phyloP scores from a whole-genome alignment of 2,113 vertebrate species.

The Cyprinus carpio region DNA sequence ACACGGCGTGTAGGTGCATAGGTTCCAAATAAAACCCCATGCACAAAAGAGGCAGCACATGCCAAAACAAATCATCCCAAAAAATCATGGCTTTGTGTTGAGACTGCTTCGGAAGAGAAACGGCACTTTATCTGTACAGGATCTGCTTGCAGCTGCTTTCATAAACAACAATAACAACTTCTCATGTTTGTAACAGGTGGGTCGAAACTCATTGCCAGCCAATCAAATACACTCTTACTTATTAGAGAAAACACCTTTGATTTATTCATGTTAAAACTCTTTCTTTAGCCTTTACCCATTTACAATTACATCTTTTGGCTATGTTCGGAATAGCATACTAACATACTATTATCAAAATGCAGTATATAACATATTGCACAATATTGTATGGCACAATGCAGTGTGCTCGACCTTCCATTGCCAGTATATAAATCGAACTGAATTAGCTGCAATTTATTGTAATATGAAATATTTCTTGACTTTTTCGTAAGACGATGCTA shows the following conservation, averaged over 20 bases:
- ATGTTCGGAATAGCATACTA: background rate
- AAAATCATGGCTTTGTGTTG: conserved; percentile 66
- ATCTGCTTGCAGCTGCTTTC: conserved; percentile 55
- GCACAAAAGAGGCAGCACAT: conserved; percentile 66
- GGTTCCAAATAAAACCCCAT: conserved; percentile 67
- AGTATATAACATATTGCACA: too few species aligned
- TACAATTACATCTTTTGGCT: background rate
- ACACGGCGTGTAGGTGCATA: conserved; percentile 51
- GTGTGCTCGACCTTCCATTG: background rate
- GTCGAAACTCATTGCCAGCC: conserved; percentile 15
- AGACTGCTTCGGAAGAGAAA: conserved; percentile 73
- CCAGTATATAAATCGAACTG: background rate
- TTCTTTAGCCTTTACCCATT: background rate
- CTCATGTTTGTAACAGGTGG: conserved; percentile 31
- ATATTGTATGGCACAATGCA: too few species aligned
- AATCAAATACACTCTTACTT: background rate
- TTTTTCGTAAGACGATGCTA: background rate
- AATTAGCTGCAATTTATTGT: background rate
- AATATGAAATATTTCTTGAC: background rate
- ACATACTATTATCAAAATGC: too few species aligned
- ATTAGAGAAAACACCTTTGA: background rate
- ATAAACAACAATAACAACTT: conserved; percentile 49
- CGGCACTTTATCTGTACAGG: conserved; percentile 59
- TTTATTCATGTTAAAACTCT: background rate
- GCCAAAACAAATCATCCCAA: conserved; percentile 58